Conservation (phyloP, 2,113 vertebrate species). For the Ploceus nigricollis region DNA sequence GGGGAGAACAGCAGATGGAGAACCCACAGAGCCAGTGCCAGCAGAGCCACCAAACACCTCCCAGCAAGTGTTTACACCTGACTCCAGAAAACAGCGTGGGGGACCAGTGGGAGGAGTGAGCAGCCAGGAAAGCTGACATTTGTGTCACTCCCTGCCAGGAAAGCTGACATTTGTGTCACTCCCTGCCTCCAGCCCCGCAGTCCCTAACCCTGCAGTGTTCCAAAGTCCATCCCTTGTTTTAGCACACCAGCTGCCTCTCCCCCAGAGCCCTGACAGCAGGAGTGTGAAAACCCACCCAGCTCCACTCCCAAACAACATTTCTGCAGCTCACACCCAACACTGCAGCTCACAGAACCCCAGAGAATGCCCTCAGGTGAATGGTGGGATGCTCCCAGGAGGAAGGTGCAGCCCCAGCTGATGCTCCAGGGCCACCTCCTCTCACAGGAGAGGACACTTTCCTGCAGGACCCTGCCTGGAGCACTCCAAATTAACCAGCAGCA, state of each 20-base stretch:
- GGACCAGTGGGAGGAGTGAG: constrained; percentile 15
- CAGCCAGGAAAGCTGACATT: not conserved
- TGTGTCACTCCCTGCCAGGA: not conserved
- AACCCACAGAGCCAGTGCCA: not conserved
- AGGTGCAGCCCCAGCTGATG: not conserved
- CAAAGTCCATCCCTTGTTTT: constrained; percentile 39
- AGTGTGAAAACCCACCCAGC: constrained; percentile 12
- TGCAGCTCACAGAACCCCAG: not conserved
- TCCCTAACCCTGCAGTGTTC: not conserved
- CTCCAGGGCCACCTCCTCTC: not conserved
- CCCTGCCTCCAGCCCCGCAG: constrained; percentile 28
- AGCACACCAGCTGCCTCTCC: constrained; percentile 55
- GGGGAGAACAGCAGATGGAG: not conserved
- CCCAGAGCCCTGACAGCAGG: not conserved
- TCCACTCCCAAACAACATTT: not conserved
- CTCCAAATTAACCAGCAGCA: not conserved
- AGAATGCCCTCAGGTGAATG: not conserved
- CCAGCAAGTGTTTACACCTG: not conserved
- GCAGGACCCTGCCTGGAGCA: not conserved
- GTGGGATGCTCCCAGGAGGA: not conserved
- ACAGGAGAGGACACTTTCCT: not conserved
- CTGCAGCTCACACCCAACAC: not conserved
- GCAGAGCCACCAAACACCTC: not conserved
- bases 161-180: not conserved
- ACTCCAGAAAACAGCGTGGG: not conserved